These are phyloP conservation scores for Crypturellus tataupa DNA, from an alignment of 2,797 vertebrate species.

Conservation along the genomic window DNA sequence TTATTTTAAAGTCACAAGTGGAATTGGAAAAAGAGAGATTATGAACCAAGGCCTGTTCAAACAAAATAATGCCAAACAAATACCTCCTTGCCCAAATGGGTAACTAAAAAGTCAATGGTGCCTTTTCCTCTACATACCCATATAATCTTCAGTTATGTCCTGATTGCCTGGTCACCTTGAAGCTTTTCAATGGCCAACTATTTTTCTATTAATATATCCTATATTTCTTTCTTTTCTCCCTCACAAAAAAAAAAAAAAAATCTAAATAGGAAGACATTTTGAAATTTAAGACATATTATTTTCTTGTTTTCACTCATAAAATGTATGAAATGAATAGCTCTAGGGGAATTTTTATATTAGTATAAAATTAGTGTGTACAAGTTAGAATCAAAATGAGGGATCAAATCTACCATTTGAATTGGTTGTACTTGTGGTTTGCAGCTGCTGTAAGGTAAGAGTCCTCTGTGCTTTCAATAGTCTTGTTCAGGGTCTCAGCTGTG, in stretches of 20 bases:
- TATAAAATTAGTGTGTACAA: not conserved
- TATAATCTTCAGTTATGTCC: not conserved
- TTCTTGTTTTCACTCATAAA: not conserved
- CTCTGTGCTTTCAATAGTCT: not conserved
- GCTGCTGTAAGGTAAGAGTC: not conserved
- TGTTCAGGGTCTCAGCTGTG: not conserved
- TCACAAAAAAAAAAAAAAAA: not conserved
- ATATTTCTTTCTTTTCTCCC: not conserved
- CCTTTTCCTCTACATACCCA: not conserved
- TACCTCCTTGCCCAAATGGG: not conserved
- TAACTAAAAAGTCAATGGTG: not conserved
- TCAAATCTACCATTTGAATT: not conserved
- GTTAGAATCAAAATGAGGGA: not conserved
- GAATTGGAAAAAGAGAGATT: not conserved
- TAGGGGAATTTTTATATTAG: not conserved
- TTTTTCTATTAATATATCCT: not conserved
- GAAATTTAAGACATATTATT: not conserved
- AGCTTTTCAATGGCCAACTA: not conserved
- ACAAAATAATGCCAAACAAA: not conserved
- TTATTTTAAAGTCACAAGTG: not conserved
- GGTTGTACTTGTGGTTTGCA: not conserved
- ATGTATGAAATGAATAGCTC: not conserved
- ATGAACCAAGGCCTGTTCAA: not conserved
- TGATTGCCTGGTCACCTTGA: not conserved
- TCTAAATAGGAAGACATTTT: not conserved